Evolutionary conservation across 2,888 invertebrate genomes (phyloP), one percentile per base, ranked within the genome.

Genomic region (Allygus modestus): DNA sequence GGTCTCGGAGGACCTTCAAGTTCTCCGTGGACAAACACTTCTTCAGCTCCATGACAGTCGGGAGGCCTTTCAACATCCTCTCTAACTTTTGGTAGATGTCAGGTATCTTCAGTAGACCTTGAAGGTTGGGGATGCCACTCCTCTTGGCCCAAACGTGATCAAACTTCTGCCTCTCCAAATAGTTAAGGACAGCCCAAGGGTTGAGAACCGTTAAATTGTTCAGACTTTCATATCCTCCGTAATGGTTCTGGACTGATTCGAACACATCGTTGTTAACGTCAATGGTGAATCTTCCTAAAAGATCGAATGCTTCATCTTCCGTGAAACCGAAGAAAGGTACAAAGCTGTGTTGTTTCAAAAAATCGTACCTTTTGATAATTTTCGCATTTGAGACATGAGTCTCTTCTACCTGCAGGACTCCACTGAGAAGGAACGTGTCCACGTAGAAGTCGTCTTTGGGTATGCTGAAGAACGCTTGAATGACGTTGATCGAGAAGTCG

Each of bases 371-470:
- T n/a, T 71, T 71, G 33, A 71, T 71, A 9, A 41, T 37, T 41
- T 20, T 71, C 7, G 33, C 71, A 17, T 71, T 71, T 15, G 71
- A 71, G 20, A 41, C n/a, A 41, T 71, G 71, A n/a, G 71, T 0
- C 15, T 71, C 71, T 71, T 71, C 71, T 12, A 71, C 41, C 31
- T 71, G 71, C 11, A n/a, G 41, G 26, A 71, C 41, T 11, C 71
- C 71, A 4, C 41, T 71, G 11, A 71, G 20, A 41, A 71, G 12
- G 20, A 41, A 71, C 15, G 41, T 71, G 41, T 71, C 71, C 12
- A 71, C 71, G 20, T 71, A 71, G 41, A 71, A 71, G 20, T 71
- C 71, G 23, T 71, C 71, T n/a, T 71, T 71, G 2, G 33, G 33
- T 7, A 71, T 71, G 41, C 12, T 1, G 20, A 71, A 71, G 71